These are phyloP conservation scores for Polietes domitor DNA, from an alignment of 2,888 invertebrate species.

Conservation along the genomic window DNA sequence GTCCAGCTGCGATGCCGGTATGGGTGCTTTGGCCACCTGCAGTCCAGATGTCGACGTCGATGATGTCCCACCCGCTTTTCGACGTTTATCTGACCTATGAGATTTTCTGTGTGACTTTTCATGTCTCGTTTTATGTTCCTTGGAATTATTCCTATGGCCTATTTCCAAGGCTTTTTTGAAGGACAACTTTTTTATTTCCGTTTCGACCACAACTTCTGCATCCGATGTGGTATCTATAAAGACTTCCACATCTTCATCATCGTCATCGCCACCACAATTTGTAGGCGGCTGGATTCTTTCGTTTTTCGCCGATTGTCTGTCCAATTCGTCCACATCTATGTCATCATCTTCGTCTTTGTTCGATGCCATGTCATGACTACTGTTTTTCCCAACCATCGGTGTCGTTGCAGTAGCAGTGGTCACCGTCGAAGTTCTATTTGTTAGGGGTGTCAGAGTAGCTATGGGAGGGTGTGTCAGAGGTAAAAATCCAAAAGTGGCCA, in stretches of 20 bases:
- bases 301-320: slow-evolving; percentile 50
- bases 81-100: slow-evolving; percentile 53
- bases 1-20: slow-evolving; percentile 68
- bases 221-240: slow-evolving; percentile 75
- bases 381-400: slow-evolving; percentile 38
- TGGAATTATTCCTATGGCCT: slow-evolving; percentile 29
- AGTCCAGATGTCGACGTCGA: slow-evolving; percentile 58
- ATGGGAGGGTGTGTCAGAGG: slow-evolving; percentile 70
- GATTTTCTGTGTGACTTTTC: slow-evolving; percentile 47
- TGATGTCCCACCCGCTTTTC: slow-evolving; percentile 41
- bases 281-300: slow-evolving; percentile 37
- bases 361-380: background rate
- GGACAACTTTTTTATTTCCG: slow-evolving; percentile 56
- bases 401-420: background rate
- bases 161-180: slow-evolving; percentile 52
- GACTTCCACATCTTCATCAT: slow-evolving; percentile 76
- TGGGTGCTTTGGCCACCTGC: slow-evolving; percentile 71
- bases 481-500: slow-evolving; percentile 78
- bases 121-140: slow-evolving; percentile 43
- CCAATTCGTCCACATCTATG: slow-evolving; percentile 63
- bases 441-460: slow-evolving; percentile 5
- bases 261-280: slow-evolving; percentile 60
- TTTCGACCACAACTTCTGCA: slow-evolving; percentile 69
- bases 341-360: slow-evolving; percentile 57
- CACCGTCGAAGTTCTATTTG: slow-evolving; percentile 24